Evolutionary conservation across 2,888 invertebrate species (phyloP), one percentile per base, ranked within the genome.

Genomic region (Dorcus hopei): DNA sequence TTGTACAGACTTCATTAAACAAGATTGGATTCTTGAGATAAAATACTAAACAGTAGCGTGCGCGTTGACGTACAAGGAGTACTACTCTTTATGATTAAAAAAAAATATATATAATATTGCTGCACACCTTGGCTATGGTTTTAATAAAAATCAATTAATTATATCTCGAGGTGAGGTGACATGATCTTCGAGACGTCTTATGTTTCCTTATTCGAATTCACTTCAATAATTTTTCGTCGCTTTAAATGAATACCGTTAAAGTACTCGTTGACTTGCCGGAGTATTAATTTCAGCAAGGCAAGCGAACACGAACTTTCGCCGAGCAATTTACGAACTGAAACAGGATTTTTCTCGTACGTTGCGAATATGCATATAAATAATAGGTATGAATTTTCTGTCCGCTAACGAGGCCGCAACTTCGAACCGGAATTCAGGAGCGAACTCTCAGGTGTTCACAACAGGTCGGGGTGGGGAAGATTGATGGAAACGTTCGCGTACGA

Each of bases 151-250:
- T 33, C 7, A 33, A 7, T 26, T 26, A 26, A 26, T 33, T 33
- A 33, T 33, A 3, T 33, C 19, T 33, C 26, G 26, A 33, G 26
- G 7, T 4, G 26, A 33, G 26, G 26, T 33, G 6, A 33, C 26
- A 3, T 33, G 26, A 33, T 33, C 6, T 33, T 33, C 6, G 6
- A 33, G 5, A 33, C 7, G 26, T 6, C 26, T 48, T 48, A 19
- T 3, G 48, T 54, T 38, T 33, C 54, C 48, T 54, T 49, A 54
- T 49, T 54, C 49, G 48, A 48, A 47, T 54, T 48, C 54, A 11
- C 40, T 49, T 11, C 39, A 9, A 38, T 50, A 23, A 39, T 14
- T 50, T 38, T 50, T 39, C 50, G 39, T 9, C 38, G 38, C 23
- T 11, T 50, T 50, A 50, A 42, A 42, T 42, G 4, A 42, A 42